Conservation (phyloP, 2,797 vertebrate genomes). For the Austrolebias charrua region DNA sequence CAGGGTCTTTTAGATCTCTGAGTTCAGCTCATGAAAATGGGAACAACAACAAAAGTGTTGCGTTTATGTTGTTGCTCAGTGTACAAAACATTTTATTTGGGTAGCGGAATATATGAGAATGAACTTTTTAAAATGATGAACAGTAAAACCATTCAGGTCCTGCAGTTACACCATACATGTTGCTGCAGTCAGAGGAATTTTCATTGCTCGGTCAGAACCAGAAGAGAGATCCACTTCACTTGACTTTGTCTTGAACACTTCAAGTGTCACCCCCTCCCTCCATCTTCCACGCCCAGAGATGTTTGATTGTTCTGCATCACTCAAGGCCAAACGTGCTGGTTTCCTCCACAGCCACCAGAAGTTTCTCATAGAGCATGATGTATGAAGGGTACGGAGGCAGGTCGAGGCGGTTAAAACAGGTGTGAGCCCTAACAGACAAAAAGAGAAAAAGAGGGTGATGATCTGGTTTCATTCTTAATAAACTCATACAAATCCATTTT, state of each 20-base stretch:
- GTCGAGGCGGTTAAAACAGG: conserved; percentile 97
- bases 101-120: conserved; percentile 1
- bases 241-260: conserved; percentile 16
- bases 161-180: conserved; percentile 12
- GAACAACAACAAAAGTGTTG: too few species aligned
- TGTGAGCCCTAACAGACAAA: conserved; percentile 86
- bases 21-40: too few species aligned
- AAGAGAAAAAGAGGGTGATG: conserved; percentile 25
- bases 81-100: too few species aligned
- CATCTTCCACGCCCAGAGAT: conserved; percentile 7
- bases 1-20: too few species aligned
- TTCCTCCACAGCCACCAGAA: conserved; percentile 96
- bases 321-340: conserved; percentile 88
- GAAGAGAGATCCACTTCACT: conserved; percentile 36
- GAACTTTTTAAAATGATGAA: neutral
- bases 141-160: conserved; percentile 4
- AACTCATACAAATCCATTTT: too few species aligned
- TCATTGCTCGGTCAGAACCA: conserved; percentile 8
- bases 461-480: neutral
- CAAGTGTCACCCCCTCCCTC: neutral
- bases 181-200: conserved; percentile 26
- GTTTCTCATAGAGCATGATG: conserved; percentile 94
- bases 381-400: conserved; percentile 95
- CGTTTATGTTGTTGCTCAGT: too few species aligned
- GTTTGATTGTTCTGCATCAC: conserved; percentile 37